Percentiles rank a stretch among this genome's conserved stretches.
phyloP scores from a whole-genome alignment of 1,140 invertebrate species.

The Arion vulgaris region DNA sequence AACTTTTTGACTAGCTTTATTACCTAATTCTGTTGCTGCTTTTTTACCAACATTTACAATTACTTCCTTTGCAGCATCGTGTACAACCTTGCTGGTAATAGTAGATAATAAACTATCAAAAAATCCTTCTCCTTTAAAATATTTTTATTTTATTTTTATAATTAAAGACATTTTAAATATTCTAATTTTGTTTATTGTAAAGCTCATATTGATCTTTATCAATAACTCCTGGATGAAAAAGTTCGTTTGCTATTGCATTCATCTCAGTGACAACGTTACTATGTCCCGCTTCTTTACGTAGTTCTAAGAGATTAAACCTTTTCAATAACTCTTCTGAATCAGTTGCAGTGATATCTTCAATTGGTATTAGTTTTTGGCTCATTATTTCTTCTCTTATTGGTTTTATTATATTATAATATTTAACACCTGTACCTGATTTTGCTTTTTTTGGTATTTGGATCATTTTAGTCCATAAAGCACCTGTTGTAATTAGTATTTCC shows the following conservation, averaged over 20 bases:
- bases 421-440: background rate
- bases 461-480: background rate
- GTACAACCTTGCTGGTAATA: no score
- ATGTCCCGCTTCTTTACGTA: background rate
- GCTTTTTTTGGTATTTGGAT: no score
- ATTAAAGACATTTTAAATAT: background rate
- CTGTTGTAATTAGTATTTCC: background rate
- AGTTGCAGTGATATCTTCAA: background rate
- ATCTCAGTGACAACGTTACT: no score
- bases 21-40: background rate
- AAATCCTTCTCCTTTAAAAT: background rate
- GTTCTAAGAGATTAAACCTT: background rate
- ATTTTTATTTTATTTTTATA: conserved; percentile 6
- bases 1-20: conserved; percentile 7
- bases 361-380: no score
- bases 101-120: background rate
- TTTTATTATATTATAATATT: background rate
- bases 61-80: background rate
- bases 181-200: background rate
- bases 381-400: background rate
- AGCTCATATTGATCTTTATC: no score
- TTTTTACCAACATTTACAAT: background rate
- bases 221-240: no score
- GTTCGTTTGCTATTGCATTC: background rate
- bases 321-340: background rate